Base-by-base conservation (phyloP, 2,113 vertebrate genomes). In the Melanotaenia duboulayi region DNA sequence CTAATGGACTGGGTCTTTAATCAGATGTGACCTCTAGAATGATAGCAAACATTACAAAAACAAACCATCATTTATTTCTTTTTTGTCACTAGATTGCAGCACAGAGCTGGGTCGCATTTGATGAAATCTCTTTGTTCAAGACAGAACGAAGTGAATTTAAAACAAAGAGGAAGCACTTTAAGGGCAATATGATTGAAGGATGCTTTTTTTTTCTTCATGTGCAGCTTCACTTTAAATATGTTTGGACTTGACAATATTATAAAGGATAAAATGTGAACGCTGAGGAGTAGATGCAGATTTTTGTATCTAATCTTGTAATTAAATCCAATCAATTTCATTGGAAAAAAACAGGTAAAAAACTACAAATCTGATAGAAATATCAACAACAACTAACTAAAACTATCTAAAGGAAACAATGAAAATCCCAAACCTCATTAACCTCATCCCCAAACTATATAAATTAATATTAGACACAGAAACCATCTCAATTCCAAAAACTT, bases 1-100 rank as follows among this genome's bases (percentile, higher is more conserved):
- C 91, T 97, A 97, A 97, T 97, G 96, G 96, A 96, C 94, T 92
- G 94, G 95, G 94, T 95, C 95, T 96, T 95, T 94, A 96, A 97
- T 97, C 95, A 96, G 95, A 95, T 95, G 92, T 96, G 95, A 97
- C 96, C 96, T 91, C 94, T 83, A 89, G 95, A 95, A 96, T 94
- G 94, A 95, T 95, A 95, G 95, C 93, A 89, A 89, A 93, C 96
- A 96, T 96, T 96, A 86, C 92, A 94, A 76, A 94, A 86, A 85
- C 85, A 88, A 85, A 66, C 48, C 24, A 95, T 95, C 93, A 96
- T 96, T 96, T 92, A 88, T n/a, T 2, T 22, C 3, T 28, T 5
- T n/a, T 48, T 64, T 88, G n/a, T 87, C 91, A 88, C 92, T 92
- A 91, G 95, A 95, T 93, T 92, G 95, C 95, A 94, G 94, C 95